Conservation (phyloP, 2,113 vertebrate species). For the Amphilophus citrinellus region DNA sequence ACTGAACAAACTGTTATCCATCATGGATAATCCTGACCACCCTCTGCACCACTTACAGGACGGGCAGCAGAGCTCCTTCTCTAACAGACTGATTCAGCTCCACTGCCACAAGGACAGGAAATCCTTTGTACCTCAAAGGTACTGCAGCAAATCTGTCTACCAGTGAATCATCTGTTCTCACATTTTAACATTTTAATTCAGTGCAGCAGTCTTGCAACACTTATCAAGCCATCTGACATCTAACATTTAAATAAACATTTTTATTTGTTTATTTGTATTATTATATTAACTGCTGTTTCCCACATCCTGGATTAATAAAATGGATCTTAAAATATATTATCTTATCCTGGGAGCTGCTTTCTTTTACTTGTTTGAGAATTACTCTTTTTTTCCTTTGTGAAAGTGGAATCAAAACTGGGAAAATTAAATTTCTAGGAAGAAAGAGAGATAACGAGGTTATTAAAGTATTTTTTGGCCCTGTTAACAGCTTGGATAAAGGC, state of each 20-base stretch:
- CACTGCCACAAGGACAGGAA: neutral
- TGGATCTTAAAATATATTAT: neutral
- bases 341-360: neutral
- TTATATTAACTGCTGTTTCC: neutral
- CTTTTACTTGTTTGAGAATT: neutral
- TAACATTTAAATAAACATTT: neutral
- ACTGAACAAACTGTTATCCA: neutral
- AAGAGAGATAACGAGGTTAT: neutral
- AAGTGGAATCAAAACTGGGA: neutral
- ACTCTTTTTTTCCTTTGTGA: neutral
- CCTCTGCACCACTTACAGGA: neutral
- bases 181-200: constrained; percentile 1
- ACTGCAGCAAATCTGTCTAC: neutral
- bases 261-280: neutral
- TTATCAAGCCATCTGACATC: neutral
- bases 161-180: neutral
- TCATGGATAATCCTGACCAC: neutral
- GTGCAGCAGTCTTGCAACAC: fast-evolving
- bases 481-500: neutral
- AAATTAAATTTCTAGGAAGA: neutral
- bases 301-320: neutral
- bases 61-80: neutral
- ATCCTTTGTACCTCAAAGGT: neutral
- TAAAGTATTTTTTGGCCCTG: neutral
- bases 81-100: neutral